Evolutionary conservation across 2,797 vertebrate species (phyloP).

Genomic region (Pangasius macronema): DNA sequence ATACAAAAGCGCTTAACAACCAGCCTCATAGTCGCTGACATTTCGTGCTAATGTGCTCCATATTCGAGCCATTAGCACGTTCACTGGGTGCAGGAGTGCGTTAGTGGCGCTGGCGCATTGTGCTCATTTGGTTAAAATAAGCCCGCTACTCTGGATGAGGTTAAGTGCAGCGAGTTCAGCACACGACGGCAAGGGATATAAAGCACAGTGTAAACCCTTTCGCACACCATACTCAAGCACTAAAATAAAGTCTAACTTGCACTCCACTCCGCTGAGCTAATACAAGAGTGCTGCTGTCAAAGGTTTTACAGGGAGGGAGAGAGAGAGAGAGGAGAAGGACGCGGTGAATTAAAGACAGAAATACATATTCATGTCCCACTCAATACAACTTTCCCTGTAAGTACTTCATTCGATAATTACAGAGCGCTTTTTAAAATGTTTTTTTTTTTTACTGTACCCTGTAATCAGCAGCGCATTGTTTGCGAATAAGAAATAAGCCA

Average conservation of each 20-base stretch:
- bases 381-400: slow-evolving; percentile 16
- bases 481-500: not conserved
- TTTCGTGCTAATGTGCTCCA: slow-evolving; percentile 56
- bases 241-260: slow-evolving; percentile 28
- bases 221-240: not conserved
- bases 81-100: slow-evolving; percentile 38
- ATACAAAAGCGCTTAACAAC: slow-evolving; percentile 56
- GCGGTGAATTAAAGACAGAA: not conserved
- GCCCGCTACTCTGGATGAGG: slow-evolving; percentile 36
- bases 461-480: not conserved
- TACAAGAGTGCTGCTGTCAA: slow-evolving; percentile 6
- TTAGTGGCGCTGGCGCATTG: slow-evolving; percentile 46
- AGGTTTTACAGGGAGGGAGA: not conserved
- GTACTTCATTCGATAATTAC: slow-evolving; percentile 28
- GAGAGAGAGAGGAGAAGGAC: not conserved
- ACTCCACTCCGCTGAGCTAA: slow-evolving; percentile 9
- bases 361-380: slow-evolving; percentile 21
- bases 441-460: not conserved
- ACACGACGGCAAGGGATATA: slow-evolving; percentile 40
- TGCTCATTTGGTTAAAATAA: slow-evolving; percentile 54
- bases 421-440: slow-evolving; percentile 12
- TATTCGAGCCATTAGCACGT: slow-evolving; percentile 57
- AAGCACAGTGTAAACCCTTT: slow-evolving; percentile 42
- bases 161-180: slow-evolving; percentile 43
- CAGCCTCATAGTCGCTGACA: slow-evolving; percentile 55